A percentile compares a stretch with the other conserved stretches of the same genome.
These are phyloP conservation scores for Taxidea taxus DNA, from an alignment of 2,113 vertebrate species.

Conservation along the genomic window DNA sequence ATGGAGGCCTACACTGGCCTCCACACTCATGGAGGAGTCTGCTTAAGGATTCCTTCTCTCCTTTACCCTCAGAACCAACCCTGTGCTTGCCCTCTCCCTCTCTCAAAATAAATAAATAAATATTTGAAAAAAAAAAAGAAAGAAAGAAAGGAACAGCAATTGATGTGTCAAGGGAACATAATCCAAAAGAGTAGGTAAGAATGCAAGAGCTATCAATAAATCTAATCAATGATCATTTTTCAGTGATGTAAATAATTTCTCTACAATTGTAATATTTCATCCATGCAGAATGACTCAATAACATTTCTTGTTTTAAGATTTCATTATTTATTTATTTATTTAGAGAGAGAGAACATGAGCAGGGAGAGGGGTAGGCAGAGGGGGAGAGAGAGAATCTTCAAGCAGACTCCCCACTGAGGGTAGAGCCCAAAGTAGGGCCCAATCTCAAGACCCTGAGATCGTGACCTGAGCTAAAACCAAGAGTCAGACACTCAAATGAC, in stretches of 20 bases:
- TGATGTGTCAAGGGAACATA: not conserved
- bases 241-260: not conserved
- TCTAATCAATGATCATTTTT: not conserved
- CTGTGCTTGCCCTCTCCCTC: not conserved
- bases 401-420: not conserved
- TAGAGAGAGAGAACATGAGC: not conserved
- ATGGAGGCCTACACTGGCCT: not conserved
- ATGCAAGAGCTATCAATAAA: not conserved
- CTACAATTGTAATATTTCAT: not conserved
- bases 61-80: not conserved
- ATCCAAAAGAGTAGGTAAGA: not conserved
- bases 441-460: not conserved
- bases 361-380: not conserved
- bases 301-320: not conserved
- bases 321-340: not conserved
- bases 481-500: not conserved
- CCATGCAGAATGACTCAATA: not conserved
- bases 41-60: not conserved
- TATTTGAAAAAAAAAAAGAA: too few relatives aligned
- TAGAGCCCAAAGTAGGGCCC: not conserved
- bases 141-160: not conserved
- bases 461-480: not conserved
- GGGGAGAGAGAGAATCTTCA: not conserved
- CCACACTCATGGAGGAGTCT: not conserved
- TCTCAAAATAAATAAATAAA: not conserved